phyloP scores from a whole-genome alignment of 2,797 vertebrate genomes.

The Spheniscus humboldti region DNA sequence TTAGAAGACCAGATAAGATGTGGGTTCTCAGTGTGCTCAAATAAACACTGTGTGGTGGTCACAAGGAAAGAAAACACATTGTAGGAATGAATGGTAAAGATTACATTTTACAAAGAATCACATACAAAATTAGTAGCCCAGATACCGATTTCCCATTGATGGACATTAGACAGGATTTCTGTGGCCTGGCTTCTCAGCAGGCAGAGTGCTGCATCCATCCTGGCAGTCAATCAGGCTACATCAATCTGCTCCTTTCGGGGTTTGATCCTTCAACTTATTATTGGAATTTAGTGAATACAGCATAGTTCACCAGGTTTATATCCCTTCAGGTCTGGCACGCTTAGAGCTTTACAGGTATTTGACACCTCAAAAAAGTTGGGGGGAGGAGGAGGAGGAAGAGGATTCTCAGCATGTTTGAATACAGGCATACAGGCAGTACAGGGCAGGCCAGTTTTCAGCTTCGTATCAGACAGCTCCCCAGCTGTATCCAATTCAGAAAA shows the following conservation, averaged over 20 bases:
- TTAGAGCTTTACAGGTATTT: neutral
- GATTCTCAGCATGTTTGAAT: neutral
- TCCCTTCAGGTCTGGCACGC: neutral
- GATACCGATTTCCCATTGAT: neutral
- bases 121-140: neutral
- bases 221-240: neutral
- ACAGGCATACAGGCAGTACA: neutral
- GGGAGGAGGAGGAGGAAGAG: neutral
- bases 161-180: neutral
- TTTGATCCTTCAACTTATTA: neutral
- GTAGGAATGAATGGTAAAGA: neutral
- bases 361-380: neutral
- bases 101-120: neutral
- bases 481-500: neutral
- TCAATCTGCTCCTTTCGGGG: neutral
- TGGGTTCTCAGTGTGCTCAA: slow-evolving; percentile 42
- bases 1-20: slow-evolving; percentile 61
- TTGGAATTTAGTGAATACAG: neutral
- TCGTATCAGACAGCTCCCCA: neutral
- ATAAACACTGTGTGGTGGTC: slow-evolving; percentile 34
- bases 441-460: neutral
- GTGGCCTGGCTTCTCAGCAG: neutral
- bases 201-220: neutral
- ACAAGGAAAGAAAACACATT: slow-evolving; percentile 37
- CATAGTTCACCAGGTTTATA: neutral